Base-by-base conservation (phyloP, 2,113 vertebrate species). In the Mohoua ochrocephala region DNA sequence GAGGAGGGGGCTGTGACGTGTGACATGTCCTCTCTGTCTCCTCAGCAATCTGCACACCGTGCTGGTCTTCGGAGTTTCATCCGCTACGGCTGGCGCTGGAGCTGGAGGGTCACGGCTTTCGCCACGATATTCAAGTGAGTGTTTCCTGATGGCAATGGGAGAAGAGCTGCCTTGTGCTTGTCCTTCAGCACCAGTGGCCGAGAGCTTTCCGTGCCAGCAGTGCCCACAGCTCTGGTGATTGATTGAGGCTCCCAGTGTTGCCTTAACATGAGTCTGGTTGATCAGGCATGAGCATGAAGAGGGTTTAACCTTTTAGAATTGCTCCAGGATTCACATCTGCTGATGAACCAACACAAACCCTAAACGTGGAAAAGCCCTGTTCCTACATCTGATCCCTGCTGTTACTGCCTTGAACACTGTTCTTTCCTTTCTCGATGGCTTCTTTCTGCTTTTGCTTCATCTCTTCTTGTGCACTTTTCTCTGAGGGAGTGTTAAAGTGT, bases 51-150 rank as follows among this genome's bases (percentile, higher is more conserved):
- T 0, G 98, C 98, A 0, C 99, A 99, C 42, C 98, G 98, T 5
- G 99, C 99, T 33, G 99, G 98, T 1, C 97, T 98, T 67, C 97
- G 99, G 6, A 98, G 99, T 3, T 99, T 99, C 85, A 73, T 99
- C 87, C 98, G 99, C 17, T 99, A 99, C 1, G 99, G 99, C 67
- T 99, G 98, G 98, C 98, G 99, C 69, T 99, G 99, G 99, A 98
- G 99, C 95, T 99, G 99, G 99, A 99, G 99, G 81, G 98, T 99
- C 4, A 69, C 98, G 1, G 53, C 96, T 8, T 99, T 99, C 49
- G 98, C 99, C 56, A 98, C 98, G 1, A 17, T 99, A 67, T 99
- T 99, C 97, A 99, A 99, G 99, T 99, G 96, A 98, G 99, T 94
- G 41, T 42, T 86, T 16, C 53, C 37, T 5, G 0, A 0, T 4